These are phyloP conservation scores for Lasioglossum lativentre DNA, from an alignment of 2,888 invertebrate species.

Conservation along the genomic window DNA sequence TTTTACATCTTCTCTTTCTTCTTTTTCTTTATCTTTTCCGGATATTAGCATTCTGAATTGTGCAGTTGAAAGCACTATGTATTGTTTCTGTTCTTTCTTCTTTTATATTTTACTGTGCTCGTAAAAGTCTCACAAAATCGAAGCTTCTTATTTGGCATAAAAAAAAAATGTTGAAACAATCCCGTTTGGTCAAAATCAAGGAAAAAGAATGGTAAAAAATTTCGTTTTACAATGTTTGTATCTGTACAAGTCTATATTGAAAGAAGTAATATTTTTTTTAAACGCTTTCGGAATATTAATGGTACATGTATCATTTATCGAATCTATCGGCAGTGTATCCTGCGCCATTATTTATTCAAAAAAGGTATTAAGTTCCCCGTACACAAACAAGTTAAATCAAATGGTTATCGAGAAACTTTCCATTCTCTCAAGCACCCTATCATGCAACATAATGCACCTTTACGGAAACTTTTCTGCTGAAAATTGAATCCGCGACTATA, in stretches of 20 bases:
- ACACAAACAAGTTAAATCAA: background rate
- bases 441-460: background rate
- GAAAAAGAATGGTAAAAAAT: no score
- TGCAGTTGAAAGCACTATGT: no score
- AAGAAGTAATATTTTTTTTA: no score
- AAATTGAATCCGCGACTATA: conserved; percentile 1
- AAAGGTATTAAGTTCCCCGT: background rate
- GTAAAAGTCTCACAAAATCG: no score
- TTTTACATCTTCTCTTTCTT: background rate
- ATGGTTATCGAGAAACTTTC: background rate
- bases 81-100: no score
- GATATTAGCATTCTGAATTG: background rate
- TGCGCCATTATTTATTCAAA: background rate
- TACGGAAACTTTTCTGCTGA: background rate
- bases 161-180: no score
- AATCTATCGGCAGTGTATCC: background rate
- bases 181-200: no score
- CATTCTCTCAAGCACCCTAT: conserved; percentile 1
- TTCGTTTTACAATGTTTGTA: no score
- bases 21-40: background rate
- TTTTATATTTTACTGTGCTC: no score
- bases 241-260: no score
- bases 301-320: background rate
- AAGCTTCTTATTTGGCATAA: no score
- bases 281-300: no score